Percentiles rank a stretch among this genome's conserved stretches.
Evolutionary conservation across 2,888 invertebrate genomes (phyloP).

Genomic region (Habrosyne pyritoides): DNA sequence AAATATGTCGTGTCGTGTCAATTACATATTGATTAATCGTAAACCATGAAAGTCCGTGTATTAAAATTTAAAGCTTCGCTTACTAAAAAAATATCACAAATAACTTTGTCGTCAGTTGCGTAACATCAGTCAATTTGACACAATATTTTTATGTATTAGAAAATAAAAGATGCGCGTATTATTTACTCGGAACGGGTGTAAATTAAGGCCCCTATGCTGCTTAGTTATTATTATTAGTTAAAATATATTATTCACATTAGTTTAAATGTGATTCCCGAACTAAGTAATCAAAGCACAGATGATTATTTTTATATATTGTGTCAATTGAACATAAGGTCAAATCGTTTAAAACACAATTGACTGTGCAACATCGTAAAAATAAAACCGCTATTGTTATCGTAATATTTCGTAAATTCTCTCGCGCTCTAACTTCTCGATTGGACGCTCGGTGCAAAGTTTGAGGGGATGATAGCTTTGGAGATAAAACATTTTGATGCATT

Average conservation of each 20-base stretch:
- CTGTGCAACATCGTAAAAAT: neutral
- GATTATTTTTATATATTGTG: neutral
- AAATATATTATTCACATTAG: neutral
- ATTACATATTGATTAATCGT: conserved; percentile 5
- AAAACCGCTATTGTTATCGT: neutral
- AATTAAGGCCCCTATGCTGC: neutral
- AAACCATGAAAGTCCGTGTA: conserved; percentile 34
- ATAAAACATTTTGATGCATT: too few relatives aligned
- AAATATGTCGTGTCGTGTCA: neutral
- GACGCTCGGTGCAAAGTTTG: too few relatives aligned
- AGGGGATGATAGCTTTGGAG: too few relatives aligned
- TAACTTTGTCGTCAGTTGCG: conserved; percentile 46
- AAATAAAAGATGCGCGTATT: neutral
- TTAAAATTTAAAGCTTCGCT: conserved; percentile 52
- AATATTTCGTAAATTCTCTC: neutral
- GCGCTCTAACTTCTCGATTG: neutral
- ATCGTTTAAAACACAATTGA: neutral
- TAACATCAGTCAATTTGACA: conserved; percentile 43
- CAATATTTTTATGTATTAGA: conserved; percentile 18
- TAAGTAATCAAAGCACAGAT: neutral
- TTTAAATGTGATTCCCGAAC: neutral
- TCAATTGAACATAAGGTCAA: neutral
- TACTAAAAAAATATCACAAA: conserved; percentile 66
- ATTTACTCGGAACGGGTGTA: neutral
- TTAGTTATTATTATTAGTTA: neutral